Percentiles rank a stretch among this genome's conserved stretches.
Conservation (phyloP, 2,113 vertebrate genomes). For the Desmodus rotundus region DNA sequence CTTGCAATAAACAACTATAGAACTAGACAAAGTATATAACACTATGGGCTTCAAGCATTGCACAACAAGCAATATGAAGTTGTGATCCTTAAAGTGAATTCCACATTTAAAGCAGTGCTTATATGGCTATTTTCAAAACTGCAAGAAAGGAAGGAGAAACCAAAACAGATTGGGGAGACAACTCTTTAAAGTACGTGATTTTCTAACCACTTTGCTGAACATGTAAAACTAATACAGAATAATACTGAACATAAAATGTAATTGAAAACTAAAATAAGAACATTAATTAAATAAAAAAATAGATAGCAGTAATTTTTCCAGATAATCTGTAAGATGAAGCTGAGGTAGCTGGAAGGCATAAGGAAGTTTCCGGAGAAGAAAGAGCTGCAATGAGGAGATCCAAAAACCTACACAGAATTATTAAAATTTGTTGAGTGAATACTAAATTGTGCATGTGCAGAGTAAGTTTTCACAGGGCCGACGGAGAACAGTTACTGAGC, state of each 20-base stretch:
- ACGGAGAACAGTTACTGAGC: neutral
- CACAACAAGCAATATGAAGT: neutral
- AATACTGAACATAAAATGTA: neutral
- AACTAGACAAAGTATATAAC: neutral
- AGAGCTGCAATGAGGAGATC: neutral
- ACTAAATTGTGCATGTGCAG: neutral
- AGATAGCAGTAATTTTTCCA: neutral
- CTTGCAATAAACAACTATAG: neutral
- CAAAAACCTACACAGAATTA: neutral
- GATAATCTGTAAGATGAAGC: neutral
- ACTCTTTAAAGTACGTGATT: neutral
- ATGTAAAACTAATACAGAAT: neutral
- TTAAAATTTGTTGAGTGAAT: neutral
- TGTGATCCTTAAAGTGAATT: neutral
- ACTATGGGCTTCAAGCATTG: neutral
- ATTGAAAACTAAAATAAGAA: neutral
- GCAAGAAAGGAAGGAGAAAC: neutral
- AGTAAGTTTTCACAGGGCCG: neutral
- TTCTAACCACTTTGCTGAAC: neutral
- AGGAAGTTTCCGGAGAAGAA: neutral
- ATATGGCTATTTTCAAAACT: neutral
- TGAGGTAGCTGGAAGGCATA: neutral
- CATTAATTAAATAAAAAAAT: neutral
- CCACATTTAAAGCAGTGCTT: neutral
- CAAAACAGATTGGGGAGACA: neutral